These are phyloP conservation scores for Cottus gobio DNA, from an alignment of 2,113 vertebrate species.

Conservation along the genomic window DNA sequence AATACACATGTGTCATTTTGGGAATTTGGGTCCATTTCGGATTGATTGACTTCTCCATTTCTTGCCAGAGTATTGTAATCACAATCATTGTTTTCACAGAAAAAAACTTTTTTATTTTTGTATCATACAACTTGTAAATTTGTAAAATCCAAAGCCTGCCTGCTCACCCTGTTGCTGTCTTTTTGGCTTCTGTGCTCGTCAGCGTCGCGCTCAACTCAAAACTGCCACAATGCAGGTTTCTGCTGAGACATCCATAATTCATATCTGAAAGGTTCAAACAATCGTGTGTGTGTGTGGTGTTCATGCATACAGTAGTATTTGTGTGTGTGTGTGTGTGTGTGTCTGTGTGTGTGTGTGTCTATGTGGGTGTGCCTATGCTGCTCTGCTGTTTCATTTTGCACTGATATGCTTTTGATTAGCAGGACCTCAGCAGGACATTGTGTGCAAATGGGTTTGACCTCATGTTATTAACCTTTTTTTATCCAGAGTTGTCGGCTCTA, in stretches of 20 bases:
- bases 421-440: not conserved
- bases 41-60: not conserved
- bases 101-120: not conserved
- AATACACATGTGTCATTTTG: not conserved
- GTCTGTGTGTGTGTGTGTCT: not conserved
- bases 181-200: constrained; percentile 24
- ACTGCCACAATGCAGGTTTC: constrained; percentile 39
- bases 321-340: not conserved
- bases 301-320: not conserved
- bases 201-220: constrained; percentile 2
- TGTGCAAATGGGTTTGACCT: constrained; percentile 15
- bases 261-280: constrained; percentile 29
- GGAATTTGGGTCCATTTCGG: not conserved
- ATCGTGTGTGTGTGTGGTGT: not conserved
- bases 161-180: not conserved
- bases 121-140: not conserved
- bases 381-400: not conserved
- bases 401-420: not conserved
- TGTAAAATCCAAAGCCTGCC: not conserved
- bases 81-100: not conserved
- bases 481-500: not conserved
- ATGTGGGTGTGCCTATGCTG: not conserved
- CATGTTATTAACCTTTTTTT: constrained; percentile 8
- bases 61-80: not conserved
- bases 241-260: constrained; percentile 34